Conservation (phyloP, 23 tunicate genomes). For the Trididemnum nubilum region DNA sequence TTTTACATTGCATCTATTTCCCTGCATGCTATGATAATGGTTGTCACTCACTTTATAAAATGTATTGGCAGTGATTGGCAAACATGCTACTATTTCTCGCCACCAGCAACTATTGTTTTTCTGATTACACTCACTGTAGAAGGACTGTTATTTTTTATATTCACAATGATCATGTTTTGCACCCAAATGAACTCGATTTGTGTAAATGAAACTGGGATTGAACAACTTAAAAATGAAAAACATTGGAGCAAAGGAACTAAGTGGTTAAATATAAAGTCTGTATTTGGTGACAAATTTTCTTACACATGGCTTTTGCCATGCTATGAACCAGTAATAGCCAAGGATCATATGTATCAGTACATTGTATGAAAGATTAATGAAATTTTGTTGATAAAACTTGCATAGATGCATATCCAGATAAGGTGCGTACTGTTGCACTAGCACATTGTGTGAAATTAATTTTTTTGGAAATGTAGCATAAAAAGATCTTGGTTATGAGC, state of each 20-base stretch:
- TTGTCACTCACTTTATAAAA: conserved; percentile 57
- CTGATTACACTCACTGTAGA: conserved; percentile 73
- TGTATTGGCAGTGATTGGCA: conserved; percentile 75
- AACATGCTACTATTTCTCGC: conserved; percentile 66
- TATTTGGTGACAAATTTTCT: conserved; percentile 91
- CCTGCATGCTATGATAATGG: conserved; percentile 89
- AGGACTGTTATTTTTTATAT: conserved; percentile 83
- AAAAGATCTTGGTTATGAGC: too few species aligned
- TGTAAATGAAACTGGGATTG: conserved; percentile 96
- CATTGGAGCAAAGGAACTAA: conserved; percentile 71
- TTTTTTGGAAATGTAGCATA: too few species aligned
- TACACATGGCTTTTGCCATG: conserved; percentile 84
- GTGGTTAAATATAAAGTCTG: conserved; percentile 88
- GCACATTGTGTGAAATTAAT: too few species aligned
- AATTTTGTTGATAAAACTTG: too few species aligned
- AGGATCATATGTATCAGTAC: conserved; percentile 83
- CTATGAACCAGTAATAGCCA: conserved; percentile 63
- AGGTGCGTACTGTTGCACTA: too few species aligned
- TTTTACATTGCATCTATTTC: conserved; percentile 93
- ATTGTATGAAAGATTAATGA: conserved; percentile 77
- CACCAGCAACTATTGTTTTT: conserved; percentile 74
- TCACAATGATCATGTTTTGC: conserved; percentile 94
- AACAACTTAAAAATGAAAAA: conserved; percentile 94
- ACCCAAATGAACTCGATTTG: conserved; percentile 97
- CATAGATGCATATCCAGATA: too few species aligned